These are phyloP conservation scores for Tethea ocularis DNA, from an alignment of 2,888 invertebrate genomes.

Conservation along the genomic window DNA sequence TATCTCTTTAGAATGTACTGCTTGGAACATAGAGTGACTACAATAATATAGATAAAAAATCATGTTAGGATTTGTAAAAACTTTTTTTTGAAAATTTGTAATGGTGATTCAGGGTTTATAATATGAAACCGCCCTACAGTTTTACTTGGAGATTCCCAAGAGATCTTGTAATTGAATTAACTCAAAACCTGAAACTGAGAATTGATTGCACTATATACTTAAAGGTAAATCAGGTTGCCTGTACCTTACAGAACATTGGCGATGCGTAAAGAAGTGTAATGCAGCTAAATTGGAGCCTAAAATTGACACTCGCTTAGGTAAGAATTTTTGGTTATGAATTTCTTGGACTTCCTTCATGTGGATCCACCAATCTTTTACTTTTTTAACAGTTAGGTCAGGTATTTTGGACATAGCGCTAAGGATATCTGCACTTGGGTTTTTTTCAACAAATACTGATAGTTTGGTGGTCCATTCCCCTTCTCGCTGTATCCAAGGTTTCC, in stretches of 20 bases:
- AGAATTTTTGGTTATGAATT: conserved; percentile 84
- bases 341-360: conserved; percentile 75
- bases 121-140: no score
- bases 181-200: no score
- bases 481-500: conserved; percentile 84
- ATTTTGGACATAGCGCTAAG: conserved; percentile 73
- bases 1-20: no score
- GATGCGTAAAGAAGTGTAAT: conserved; percentile 91
- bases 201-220: no score
- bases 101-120: no score
- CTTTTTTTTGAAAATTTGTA: no score
- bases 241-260: conserved; percentile 89
- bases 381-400: conserved; percentile 77
- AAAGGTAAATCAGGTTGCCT: not conserved
- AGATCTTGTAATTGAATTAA: no score
- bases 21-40: no score
- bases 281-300: conserved; percentile 93
- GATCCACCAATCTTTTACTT: conserved; percentile 83
- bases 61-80: no score
- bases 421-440: conserved; percentile 67
- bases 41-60: no score
- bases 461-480: conserved; percentile 84
- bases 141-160: no score
- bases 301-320: conserved; percentile 82
- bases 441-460: conserved; percentile 80